phyloP scores from a whole-genome alignment of 2,888 invertebrate species.

The Zeuzera pyrina region DNA sequence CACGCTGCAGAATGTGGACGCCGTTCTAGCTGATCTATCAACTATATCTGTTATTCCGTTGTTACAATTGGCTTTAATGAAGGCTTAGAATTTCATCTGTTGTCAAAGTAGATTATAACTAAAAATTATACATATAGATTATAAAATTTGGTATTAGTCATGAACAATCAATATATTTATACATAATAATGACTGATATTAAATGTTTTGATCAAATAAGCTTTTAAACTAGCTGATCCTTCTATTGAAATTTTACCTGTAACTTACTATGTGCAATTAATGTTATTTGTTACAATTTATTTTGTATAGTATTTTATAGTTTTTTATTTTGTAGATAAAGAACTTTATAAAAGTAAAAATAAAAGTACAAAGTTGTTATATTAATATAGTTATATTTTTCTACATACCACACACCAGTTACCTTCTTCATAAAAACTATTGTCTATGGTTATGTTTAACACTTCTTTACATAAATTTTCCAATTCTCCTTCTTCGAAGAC shows the following conservation, averaged over 20 bases:
- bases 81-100: slow-evolving; percentile 32
- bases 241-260: too few species aligned
- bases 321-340: slow-evolving; percentile 40
- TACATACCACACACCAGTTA: slow-evolving; percentile 92
- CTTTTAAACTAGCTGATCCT: too few species aligned
- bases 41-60: slow-evolving; percentile 89
- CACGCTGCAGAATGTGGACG: slow-evolving; percentile 86
- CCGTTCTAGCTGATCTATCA: slow-evolving; percentile 89
- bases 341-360: slow-evolving; percentile 35
- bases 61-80: slow-evolving; percentile 84
- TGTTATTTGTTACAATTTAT: slow-evolving; percentile 21
- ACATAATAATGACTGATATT: too few species aligned
- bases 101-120: too few species aligned
- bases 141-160: neutral
- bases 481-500: slow-evolving; percentile 92
- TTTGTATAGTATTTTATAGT: slow-evolving; percentile 34
- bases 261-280: too few species aligned
- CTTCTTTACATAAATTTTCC: slow-evolving; percentile 73
- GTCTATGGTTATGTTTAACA: slow-evolving; percentile 69
- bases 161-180: too few species aligned
- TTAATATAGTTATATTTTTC: slow-evolving; percentile 62
- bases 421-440: slow-evolving; percentile 94
- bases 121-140: too few species aligned
- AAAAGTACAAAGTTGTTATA: slow-evolving; percentile 36
- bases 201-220: too few species aligned